phyloP scores from a whole-genome alignment of 2,888 invertebrate species.

The Neria commutata region DNA sequence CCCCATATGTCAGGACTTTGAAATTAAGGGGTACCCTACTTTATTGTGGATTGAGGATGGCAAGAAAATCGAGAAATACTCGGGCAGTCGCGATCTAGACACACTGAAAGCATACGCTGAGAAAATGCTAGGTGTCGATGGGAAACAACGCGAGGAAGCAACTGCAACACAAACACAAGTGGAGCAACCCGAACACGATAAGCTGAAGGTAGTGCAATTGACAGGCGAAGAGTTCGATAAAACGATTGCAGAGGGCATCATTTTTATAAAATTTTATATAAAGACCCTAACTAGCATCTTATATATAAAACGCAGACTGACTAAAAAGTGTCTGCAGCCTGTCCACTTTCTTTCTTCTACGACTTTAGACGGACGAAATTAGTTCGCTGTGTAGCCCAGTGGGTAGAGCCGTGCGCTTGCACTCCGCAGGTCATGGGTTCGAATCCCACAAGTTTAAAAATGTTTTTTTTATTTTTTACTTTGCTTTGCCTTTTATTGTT shows the following conservation, averaged over 20 bases:
- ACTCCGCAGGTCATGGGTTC: too few relatives aligned
- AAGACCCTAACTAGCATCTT: too few relatives aligned
- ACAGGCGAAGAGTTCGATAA: slow-evolving; percentile 76
- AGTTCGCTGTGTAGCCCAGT: too few relatives aligned
- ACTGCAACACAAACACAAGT: slow-evolving; percentile 30
- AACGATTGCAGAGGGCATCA: slow-evolving; percentile 72
- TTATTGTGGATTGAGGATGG: slow-evolving; percentile 88
- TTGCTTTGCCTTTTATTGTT: too few relatives aligned
- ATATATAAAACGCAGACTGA: too few relatives aligned
- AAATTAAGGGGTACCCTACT: slow-evolving; percentile 87
- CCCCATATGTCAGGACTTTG: slow-evolving; percentile 77
- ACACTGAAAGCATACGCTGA: slow-evolving; percentile 75
- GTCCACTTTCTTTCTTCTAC: too few relatives aligned
- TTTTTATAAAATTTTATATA: slow-evolving; percentile 86
- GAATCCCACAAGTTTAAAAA: too few relatives aligned
- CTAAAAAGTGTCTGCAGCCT: too few relatives aligned
- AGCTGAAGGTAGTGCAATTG: slow-evolving; percentile 59
- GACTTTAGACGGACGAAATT: too few relatives aligned
- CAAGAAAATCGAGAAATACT: slow-evolving; percentile 80
- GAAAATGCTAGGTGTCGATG: slow-evolving; percentile 68
- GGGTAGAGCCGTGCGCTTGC: too few relatives aligned
- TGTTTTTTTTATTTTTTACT: too few relatives aligned
- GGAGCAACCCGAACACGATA: slow-evolving; percentile 41
- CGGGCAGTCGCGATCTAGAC: slow-evolving; percentile 71
- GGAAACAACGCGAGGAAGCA: slow-evolving; percentile 5